Percentiles rank a stretch among this genome's conserved stretches.
phyloP scores from a whole-genome alignment of 2,888 invertebrate genomes.

The Eulithis prunata region DNA sequence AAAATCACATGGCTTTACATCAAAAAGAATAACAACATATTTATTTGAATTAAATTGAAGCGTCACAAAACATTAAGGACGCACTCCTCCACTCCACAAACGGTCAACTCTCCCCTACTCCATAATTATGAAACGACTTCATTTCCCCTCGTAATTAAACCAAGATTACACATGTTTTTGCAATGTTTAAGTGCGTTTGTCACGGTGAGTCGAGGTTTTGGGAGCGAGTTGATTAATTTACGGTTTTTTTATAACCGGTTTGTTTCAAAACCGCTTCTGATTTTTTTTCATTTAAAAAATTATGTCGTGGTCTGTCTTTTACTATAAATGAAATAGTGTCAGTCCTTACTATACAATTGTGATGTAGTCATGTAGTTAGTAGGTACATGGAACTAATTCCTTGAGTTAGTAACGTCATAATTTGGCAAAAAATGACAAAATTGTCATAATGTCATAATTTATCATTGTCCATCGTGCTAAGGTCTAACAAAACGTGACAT shows the following conservation, averaged over 20 bases:
- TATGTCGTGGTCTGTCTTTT: not conserved
- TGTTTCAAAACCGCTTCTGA: not conserved
- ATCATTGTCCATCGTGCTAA: no score
- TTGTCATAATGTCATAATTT: no score
- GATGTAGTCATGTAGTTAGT: no score
- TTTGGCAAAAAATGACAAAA: no score
- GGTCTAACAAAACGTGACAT: no score
- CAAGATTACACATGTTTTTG: conserved; percentile 58
- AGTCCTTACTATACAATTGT: no score
- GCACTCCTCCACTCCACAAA: conserved; percentile 23
- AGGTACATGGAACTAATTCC: no score
- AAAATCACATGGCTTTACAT: no score
- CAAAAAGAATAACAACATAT: not conserved
- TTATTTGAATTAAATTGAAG: conserved; percentile 14
- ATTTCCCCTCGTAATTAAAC: conserved; percentile 62
- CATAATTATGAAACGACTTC: conserved; percentile 59
- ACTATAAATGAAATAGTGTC: no score
- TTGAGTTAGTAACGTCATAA: no score
- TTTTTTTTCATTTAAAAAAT: no score
- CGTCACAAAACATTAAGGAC: conserved; percentile 11
- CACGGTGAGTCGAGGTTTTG: conserved; percentile 24
- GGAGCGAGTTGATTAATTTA: conserved; percentile 15
- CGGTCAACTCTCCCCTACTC: conserved; percentile 32
- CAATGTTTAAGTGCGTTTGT: conserved; percentile 44
- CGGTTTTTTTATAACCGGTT: conserved; percentile 14